Evolutionary conservation across 2,113 vertebrate species (phyloP), one percentile per base, ranked within the genome.

Genomic region (Plotosus lineatus): DNA sequence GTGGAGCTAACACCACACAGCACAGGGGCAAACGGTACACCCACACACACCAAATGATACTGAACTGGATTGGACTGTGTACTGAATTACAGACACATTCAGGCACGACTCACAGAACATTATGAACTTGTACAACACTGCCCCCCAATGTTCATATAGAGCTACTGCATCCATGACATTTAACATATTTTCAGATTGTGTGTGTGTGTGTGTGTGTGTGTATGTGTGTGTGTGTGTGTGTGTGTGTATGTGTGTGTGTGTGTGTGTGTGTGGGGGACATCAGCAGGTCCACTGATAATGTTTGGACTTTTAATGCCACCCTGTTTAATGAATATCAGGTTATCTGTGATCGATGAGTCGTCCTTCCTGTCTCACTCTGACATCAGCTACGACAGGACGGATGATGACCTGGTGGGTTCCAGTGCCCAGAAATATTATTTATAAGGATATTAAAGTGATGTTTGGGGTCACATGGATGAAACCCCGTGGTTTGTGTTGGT

Each of bases 301-400:
- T 66, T 9, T 66, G 31, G 6, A 50, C 3, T 11, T 73, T 51
- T 36, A 33, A 53, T 23, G 48, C 31, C 33, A 23, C 28, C 9
- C 21, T 51, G 53, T 55, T 36, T 55, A 21, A 23, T 51, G 46
- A 50, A 46, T 21, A 63, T 0, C 88, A 96, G 96, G 83, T 83
- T 94, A 2, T 92, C 93, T 0, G 88, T 85, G 6, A 95, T 94
- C 31, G 93, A 96, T 0, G 94, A 95, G 82, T 95, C 95, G 0
- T 96, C 96, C 0, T 94, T 95, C 78, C 87, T 95, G 86, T 96
- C 93, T 28, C 94, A 94, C 85, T 96, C 95, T 0, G 95, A 94
- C 84, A 96, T 96, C 90, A 97, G 96, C 89, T 97, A 95, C 1
- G 95, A 97, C 79, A 87, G 90, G 44, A 96, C 95, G 0, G 95